Base-by-base conservation (phyloP, 2,113 vertebrate genomes). In the Ammodytes marinus region DNA sequence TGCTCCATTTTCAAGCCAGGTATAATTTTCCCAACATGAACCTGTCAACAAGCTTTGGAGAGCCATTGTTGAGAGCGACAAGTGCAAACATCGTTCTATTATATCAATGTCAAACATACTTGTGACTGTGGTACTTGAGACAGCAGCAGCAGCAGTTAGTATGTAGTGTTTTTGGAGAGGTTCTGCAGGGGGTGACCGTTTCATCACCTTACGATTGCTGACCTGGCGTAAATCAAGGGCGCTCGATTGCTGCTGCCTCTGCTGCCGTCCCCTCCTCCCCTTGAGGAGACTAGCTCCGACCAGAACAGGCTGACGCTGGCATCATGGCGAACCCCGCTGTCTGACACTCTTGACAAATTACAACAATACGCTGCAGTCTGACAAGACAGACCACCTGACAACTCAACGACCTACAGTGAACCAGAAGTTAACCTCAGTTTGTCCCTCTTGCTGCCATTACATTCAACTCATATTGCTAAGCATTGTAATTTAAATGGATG, bases 41-140 rank as follows among this genome's bases (percentile, higher is more conserved):
- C 74, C 17, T 77, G 84, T 75, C 78, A 86, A 54, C 46, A 63
- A 15, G 65, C 64, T 79, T 82, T 74, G 68, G 12, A 66, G 10
- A 0, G 45, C 19, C 58, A 82, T 74, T 89, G 82, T 77, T 49
- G 27, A 63, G 13, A 37, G 9, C 70, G 86, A 83, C 83, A 74
- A 77, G 80, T 70, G 66, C 11, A 54, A 64, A 89, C 90, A 83
- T 47, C 66, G 27, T 5, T 68, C 69, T 71, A 75, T 82, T 89
- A 83, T 87, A 13, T 15, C 52, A 45, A 50, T 17, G 77, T 74
- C 84, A 79, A 83, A 75, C 37, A n/a, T 35, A 67, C 63, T 78
- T n/a, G 52, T 64, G 82, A 77, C 71, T 75, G 61, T 52, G 43
- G 39, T 42, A 59, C 70, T 60, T 40, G 43, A 88, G 74, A 75